Conservation (phyloP, 2,888 invertebrate genomes). For the Tigriopus californicus region DNA sequence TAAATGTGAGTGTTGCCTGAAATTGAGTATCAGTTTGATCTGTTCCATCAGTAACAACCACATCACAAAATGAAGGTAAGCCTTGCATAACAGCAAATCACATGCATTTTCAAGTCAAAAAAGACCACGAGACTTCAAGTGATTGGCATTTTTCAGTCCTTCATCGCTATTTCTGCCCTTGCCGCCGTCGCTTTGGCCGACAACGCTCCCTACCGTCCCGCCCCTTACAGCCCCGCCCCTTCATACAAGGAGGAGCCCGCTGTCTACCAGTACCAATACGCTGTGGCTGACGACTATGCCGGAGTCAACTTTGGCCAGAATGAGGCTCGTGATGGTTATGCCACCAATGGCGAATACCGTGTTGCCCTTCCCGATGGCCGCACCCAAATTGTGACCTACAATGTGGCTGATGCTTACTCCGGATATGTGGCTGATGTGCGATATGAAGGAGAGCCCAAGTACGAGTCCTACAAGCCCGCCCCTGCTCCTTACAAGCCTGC, state of each 20-base stretch:
- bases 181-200: background rate
- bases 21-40: too few relatives aligned
- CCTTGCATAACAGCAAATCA: too few relatives aligned
- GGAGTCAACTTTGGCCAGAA: slow-evolving; percentile 4
- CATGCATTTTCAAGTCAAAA: too few relatives aligned
- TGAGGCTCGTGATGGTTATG: slow-evolving; percentile 1
- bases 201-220: background rate
- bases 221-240: background rate
- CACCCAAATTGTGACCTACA: slow-evolving; percentile 3
- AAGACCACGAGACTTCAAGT: background rate
- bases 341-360: slow-evolving; percentile 9
- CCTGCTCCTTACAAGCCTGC: slow-evolving; percentile 1
- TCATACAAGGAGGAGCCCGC: background rate
- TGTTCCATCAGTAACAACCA: too few relatives aligned
- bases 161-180: background rate
- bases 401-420: slow-evolving; percentile 11
- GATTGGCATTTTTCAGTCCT: background rate
- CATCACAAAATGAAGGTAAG: too few relatives aligned
- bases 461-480: slow-evolving; percentile 6
- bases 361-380: slow-evolving; percentile 4
- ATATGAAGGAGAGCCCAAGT: background rate
- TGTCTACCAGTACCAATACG: slow-evolving; percentile 7
- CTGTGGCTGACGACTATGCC: slow-evolving; percentile 8
- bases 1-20: too few relatives aligned
- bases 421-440: slow-evolving; percentile 7